Percentiles rank a stretch among this genome's conserved stretches.
Conservation (phyloP, 2,113 vertebrate species). For the Cynopterus brachyotis region DNA sequence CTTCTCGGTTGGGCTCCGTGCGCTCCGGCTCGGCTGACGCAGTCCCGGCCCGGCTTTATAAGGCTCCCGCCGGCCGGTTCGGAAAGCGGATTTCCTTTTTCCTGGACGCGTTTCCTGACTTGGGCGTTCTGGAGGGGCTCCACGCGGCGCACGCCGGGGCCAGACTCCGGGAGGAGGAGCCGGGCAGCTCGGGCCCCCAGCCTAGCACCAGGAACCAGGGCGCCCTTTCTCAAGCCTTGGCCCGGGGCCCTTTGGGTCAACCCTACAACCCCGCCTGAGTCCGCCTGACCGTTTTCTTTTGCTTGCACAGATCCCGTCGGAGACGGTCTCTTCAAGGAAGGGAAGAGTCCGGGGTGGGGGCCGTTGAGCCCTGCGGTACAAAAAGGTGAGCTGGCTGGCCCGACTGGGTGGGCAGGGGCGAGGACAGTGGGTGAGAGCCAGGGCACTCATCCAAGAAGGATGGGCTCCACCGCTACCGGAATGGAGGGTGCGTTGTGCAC, state of each 20-base stretch:
- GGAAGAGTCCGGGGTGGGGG: conserved; percentile 93
- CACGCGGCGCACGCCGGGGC: conserved; percentile 23
- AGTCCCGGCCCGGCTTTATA: conserved; percentile 78
- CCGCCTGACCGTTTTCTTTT: conserved; percentile 37
- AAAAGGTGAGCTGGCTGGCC: conserved; percentile 90
- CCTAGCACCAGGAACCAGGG: not conserved
- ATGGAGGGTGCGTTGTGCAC: not conserved
- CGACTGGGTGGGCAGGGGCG: rapidly evolving
- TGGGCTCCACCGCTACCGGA: rapidly evolving
- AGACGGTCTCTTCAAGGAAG: conserved; percentile 96
- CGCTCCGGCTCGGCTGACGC: conserved; percentile 38
- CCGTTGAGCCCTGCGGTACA: conserved; percentile 94
- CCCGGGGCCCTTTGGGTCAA: not conserved
- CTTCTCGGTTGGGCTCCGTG: conserved; percentile 12
- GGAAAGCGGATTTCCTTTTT: conserved; percentile 99
- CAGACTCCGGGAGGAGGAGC: conserved; percentile 68
- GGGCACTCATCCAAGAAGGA: not conserved
- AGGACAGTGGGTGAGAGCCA: not conserved
- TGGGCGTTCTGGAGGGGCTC: conserved; percentile 77
- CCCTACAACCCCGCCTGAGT: not conserved
- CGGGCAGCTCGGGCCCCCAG: conserved; percentile 33
- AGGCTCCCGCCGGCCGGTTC: conserved; percentile 84
- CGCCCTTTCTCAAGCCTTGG: not conserved
- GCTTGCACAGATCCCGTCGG: conserved; percentile 86
- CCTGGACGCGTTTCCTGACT: conserved; percentile 99